These are phyloP conservation scores for Porites lutea DNA, from an alignment of 64 coral and sea anemone species.

Conservation along the genomic window DNA sequence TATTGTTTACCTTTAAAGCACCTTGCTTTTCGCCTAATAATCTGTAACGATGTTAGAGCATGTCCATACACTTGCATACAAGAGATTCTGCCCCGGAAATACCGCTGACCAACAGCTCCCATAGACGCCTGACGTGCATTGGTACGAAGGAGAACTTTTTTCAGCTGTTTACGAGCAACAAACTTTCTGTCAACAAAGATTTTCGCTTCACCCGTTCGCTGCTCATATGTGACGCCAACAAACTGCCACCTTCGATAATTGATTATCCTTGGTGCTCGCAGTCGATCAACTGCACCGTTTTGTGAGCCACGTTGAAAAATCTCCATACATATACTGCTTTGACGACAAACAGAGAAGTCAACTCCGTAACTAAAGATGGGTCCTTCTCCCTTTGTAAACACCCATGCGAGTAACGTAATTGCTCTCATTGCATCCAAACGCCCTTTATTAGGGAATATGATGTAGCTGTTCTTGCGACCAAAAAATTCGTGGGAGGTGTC, in stretches of 20 bases:
- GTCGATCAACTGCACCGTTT: neutral
- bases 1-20: slow-evolving; percentile 48
- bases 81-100: slow-evolving; percentile 40
- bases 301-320: slow-evolving; percentile 14
- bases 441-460: slow-evolving; percentile 31
- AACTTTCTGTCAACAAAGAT: slow-evolving; percentile 29
- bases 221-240: slow-evolving; percentile 18
- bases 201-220: slow-evolving; percentile 16
- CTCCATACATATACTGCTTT: neutral
- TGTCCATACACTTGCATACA: slow-evolving; percentile 58
- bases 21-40: slow-evolving; percentile 1
- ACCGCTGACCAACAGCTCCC: slow-evolving; percentile 14
- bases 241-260: slow-evolving; percentile 26
- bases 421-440: slow-evolving; percentile 18
- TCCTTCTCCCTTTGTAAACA: slow-evolving; percentile 39
- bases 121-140: slow-evolving; percentile 8
- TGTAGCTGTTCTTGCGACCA: slow-evolving; percentile 34
- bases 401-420: slow-evolving; percentile 39
- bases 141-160: slow-evolving; percentile 3
- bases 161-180: slow-evolving; percentile 29
- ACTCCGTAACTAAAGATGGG: slow-evolving; percentile 56
- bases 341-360: slow-evolving; percentile 27
- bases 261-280: neutral
- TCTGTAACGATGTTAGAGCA: neutral
- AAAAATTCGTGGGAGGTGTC: slow-evolving; percentile 22